A percentile compares a stretch with the other conserved stretches of the same genome.
Conservation (phyloP, 2,113 vertebrate species). For the Argyrosomus japonicus region DNA sequence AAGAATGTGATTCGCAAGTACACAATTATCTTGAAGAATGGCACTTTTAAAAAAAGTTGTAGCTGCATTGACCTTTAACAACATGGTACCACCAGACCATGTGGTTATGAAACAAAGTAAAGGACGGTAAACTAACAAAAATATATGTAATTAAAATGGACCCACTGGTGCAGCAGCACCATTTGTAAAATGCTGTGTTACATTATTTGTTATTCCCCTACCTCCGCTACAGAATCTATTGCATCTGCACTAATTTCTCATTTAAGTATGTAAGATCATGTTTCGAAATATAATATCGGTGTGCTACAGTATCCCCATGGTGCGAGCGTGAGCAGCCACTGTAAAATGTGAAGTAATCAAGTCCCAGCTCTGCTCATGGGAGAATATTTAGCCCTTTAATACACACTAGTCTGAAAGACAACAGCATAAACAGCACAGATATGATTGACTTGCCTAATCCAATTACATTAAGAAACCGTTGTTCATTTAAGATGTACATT, state of each 20-base stretch:
- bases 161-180: not conserved
- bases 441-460: slow-evolving; percentile 78
- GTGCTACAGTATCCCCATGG: slow-evolving; percentile 38
- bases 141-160: slow-evolving; percentile 20
- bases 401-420: slow-evolving; percentile 38
- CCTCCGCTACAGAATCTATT: slow-evolving; percentile 1
- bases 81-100: not conserved
- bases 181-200: slow-evolving; percentile 32
- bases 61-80: slow-evolving; percentile 19
- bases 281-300: slow-evolving; percentile 53
- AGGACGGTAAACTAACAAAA: not conserved
- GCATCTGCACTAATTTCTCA: slow-evolving; percentile 42
- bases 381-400: slow-evolving; percentile 41
- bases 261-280: slow-evolving; percentile 51
- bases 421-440: slow-evolving; percentile 54
- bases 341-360: slow-evolving; percentile 63
- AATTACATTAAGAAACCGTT: slow-evolving; percentile 74
- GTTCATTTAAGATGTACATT: slow-evolving; percentile 77
- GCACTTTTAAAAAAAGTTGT: slow-evolving; percentile 6
- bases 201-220: slow-evolving; percentile 14
- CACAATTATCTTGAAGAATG: slow-evolving; percentile 45
- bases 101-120: not conserved
- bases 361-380: slow-evolving; percentile 36
- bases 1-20: slow-evolving; percentile 28
- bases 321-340: slow-evolving; percentile 35